Percentiles rank a stretch among this genome's conserved stretches.
phyloP scores from a whole-genome alignment of 2,888 invertebrate genomes.

The Drosophila ezoana region DNA sequence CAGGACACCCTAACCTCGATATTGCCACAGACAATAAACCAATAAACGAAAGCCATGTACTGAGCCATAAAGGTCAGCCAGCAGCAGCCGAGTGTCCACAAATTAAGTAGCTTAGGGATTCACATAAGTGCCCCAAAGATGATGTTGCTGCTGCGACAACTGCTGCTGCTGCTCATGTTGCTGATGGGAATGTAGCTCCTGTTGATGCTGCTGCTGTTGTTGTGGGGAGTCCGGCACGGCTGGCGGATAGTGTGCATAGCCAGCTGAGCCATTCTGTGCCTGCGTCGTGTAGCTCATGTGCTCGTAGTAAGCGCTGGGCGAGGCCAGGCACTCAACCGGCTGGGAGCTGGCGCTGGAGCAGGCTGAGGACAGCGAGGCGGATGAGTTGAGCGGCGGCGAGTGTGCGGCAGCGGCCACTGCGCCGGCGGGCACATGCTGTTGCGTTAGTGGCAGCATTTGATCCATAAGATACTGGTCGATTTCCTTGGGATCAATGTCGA shows the following conservation, averaged over 20 bases:
- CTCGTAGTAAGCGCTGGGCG: conserved; percentile 63
- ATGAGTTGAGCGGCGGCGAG: conserved; percentile 71
- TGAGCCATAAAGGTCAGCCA: conserved; percentile 53
- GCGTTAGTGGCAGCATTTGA: conserved; percentile 81
- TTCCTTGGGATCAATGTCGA: conserved; percentile 84
- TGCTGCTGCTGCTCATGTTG: conserved; percentile 55
- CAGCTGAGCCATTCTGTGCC: conserved; percentile 12
- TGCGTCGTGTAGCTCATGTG: conserved; percentile 56
- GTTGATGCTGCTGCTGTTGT: conserved; percentile 39
- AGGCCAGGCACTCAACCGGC: conserved; percentile 62
- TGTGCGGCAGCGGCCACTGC: conserved; percentile 36
- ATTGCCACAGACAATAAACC: conserved; percentile 70
- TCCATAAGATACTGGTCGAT: conserved; percentile 85
- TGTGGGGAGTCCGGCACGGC: conserved; percentile 49
- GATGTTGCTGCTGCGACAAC: conserved; percentile 69
- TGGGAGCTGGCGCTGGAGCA: conserved; percentile 72
- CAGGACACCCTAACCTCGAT: conserved; percentile 1
- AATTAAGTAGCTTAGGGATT: conserved; percentile 80
- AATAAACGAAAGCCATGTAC: conserved; percentile 63
- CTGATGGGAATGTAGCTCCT: conserved; percentile 67
- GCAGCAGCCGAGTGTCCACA: conserved; percentile 30
- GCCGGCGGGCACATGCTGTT: conserved; percentile 40
- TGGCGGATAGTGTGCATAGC: conserved; percentile 39
- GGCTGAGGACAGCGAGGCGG: conserved; percentile 74
- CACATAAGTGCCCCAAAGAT: conserved; percentile 82